Evolutionary conservation across 2,888 invertebrate species (phyloP), one percentile per base, ranked within the genome.

Genomic region (Drosophila sordidapex): DNA sequence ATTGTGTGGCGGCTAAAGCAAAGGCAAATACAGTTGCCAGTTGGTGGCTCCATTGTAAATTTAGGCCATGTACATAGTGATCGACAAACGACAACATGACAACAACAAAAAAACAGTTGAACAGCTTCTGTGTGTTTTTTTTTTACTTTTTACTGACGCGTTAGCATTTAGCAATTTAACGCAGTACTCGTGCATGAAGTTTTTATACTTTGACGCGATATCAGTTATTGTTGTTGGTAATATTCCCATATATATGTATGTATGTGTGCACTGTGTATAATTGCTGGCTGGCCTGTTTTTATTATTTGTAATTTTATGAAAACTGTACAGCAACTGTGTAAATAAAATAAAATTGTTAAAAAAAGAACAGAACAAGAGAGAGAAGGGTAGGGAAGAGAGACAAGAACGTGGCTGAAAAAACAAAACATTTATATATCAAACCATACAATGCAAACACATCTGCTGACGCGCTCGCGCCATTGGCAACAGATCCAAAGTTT

Each of bases 111-210:
- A 35, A 40, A 74, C 79, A 70, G 83, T 79, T 76, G 67, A 85
- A 75, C 83, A 72, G 74, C 78, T 82, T 82, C 63, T 59, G 71
- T 76, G 76, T 76, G 75, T 71, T 75, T 67, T 53, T 48, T 35
- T 53, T 33, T 27, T 67, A 27, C 48, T 66, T 56, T 38, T 67
- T 68, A 77, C 78, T 83, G 85, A 79, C 73, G 89, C 80, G 80
- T 87, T 81, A 89, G 78, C 79, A 82, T 87, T 86, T 84, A 89
- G 79, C 89, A 89, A 86, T 86, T 86, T 89, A 84, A 82, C 89
- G 89, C 76, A 84, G 85, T 82, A 87, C 86, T 86, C 89, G 86
- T 89, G 86, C 86, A 86, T 86, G 86, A 86, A 86, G 80, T 82
- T 81, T 83, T 66, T 79, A 83, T 82, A 81, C 82, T 87, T 83